Percentiles rank a stretch among this genome's conserved stretches.
These are phyloP conservation scores for Fopius arisanus DNA, from an alignment of 1,140 invertebrate species.

Conservation along the genomic window DNA sequence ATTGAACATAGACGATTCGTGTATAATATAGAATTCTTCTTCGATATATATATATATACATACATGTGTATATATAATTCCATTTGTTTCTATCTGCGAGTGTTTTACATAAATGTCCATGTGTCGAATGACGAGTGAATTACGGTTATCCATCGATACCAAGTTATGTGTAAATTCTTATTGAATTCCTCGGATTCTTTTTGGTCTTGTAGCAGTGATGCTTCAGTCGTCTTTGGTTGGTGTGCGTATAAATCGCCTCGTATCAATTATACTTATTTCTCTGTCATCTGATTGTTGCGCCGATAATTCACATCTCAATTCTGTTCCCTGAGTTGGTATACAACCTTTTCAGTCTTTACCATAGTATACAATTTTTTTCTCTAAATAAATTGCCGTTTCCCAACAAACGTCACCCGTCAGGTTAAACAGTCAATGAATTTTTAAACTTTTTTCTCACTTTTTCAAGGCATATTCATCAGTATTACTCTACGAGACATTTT, in stretches of 20 bases:
- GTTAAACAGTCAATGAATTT: constrained; percentile 40
- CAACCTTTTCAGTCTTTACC: constrained; percentile 60
- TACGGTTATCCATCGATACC: neutral
- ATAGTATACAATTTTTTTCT: constrained; percentile 27
- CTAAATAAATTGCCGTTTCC: constrained; percentile 35
- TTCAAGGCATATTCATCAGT: constrained; percentile 30
- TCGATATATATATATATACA: constrained; percentile 36
- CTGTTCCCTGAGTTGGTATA: constrained; percentile 60
- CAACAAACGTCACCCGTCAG: constrained; percentile 43
- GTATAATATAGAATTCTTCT: constrained; percentile 7
- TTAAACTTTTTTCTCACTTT: neutral
- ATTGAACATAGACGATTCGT: constrained; percentile 40
- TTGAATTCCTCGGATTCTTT: constrained; percentile 37
- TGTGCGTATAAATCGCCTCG: constrained; percentile 35
- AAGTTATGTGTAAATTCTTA: constrained; percentile 16
- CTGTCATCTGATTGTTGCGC: neutral
- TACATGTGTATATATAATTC: constrained; percentile 29
- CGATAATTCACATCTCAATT: constrained; percentile 34
- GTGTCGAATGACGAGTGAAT: constrained; percentile 19
- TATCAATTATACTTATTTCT: neutral
- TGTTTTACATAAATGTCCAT: constrained; percentile 21
- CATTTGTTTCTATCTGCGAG: constrained; percentile 25
- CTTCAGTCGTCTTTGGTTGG: constrained; percentile 59
- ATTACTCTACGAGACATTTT: constrained; percentile 11
- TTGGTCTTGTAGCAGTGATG: constrained; percentile 53